A percentile compares a stretch with the other conserved stretches of the same genome.
Conservation (phyloP, 1,140 invertebrate genomes). For the Camponotus vicinus region DNA sequence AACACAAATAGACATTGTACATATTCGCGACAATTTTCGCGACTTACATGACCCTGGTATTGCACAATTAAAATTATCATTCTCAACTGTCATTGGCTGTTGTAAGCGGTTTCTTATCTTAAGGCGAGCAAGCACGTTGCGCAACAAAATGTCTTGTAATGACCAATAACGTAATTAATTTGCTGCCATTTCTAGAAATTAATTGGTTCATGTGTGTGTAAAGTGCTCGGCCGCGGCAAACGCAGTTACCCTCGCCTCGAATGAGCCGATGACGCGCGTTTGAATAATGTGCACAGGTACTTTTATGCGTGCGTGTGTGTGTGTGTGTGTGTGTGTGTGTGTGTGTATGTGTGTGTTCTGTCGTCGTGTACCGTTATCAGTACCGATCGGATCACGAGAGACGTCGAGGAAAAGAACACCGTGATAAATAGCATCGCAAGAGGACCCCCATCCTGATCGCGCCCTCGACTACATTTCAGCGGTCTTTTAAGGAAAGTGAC, state of each 20-base stretch:
- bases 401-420: conserved; percentile 52
- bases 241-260: not conserved
- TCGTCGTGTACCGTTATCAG: conserved; percentile 72
- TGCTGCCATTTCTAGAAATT: conserved; percentile 63
- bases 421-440: conserved; percentile 70
- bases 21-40: conserved; percentile 35
- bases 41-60: conserved; percentile 37
- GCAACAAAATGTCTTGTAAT: conserved; percentile 49
- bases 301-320: conserved; percentile 37
- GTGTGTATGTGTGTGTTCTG: conserved; percentile 11
- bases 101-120: conserved; percentile 27
- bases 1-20: conserved; percentile 51
- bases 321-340: too few relatives aligned
- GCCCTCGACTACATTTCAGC: conserved; percentile 64
- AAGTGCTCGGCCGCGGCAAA: not conserved
- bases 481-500: conserved; percentile 74
- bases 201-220: conserved; percentile 49
- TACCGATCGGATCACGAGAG: conserved; percentile 66
- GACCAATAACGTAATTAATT: conserved; percentile 68
- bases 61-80: conserved; percentile 61
- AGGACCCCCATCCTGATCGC: conserved; percentile 3
- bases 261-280: conserved; percentile 42
- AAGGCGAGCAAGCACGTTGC: conserved; percentile 43
- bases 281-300: conserved; percentile 52
- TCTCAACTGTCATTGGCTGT: conserved; percentile 20